Evolutionary conservation across 2,888 invertebrate genomes (phyloP).

Genomic region (Drosophila pegasa): DNA sequence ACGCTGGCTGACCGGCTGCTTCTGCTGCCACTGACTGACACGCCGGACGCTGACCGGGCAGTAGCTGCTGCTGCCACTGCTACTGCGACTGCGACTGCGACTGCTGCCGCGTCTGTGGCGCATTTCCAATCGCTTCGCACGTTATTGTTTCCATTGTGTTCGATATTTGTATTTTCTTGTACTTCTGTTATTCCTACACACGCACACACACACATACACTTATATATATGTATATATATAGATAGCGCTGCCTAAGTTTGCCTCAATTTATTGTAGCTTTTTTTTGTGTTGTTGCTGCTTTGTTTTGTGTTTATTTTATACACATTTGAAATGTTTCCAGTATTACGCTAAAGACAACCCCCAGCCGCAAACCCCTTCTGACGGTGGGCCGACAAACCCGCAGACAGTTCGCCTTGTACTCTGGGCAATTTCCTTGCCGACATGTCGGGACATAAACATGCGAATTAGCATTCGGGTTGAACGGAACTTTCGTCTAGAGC

Average conservation of each 20-base stretch:
- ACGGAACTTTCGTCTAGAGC: constrained; percentile 31
- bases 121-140: constrained; percentile 80
- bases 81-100: constrained; percentile 16
- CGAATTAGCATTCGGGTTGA: constrained; percentile 53
- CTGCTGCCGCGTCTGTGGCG: constrained; percentile 54
- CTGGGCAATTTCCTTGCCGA: constrained; percentile 74
- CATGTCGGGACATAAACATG: constrained; percentile 67
- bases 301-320: constrained; percentile 73
- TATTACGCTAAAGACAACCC: constrained; percentile 43
- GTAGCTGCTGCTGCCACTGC: constrained; percentile 19
- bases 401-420: constrained; percentile 52
- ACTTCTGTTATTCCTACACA: constrained; percentile 64
- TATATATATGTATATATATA: background rate
- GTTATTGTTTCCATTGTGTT: constrained; percentile 81
- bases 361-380: background rate
- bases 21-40: constrained; percentile 63
- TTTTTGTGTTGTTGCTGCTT: constrained; percentile 8
- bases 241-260: constrained; percentile 40
- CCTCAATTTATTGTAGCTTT: constrained; percentile 77
- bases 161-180: constrained; percentile 79
- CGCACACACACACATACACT: constrained; percentile 29
- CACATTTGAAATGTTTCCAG: constrained; percentile 59
- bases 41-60: constrained; percentile 69
- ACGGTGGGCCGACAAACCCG: constrained; percentile 53
- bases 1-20: constrained; percentile 67